Evolutionary conservation across 1,140 invertebrate genomes (phyloP).

Genomic region (Augochlora pura): DNA sequence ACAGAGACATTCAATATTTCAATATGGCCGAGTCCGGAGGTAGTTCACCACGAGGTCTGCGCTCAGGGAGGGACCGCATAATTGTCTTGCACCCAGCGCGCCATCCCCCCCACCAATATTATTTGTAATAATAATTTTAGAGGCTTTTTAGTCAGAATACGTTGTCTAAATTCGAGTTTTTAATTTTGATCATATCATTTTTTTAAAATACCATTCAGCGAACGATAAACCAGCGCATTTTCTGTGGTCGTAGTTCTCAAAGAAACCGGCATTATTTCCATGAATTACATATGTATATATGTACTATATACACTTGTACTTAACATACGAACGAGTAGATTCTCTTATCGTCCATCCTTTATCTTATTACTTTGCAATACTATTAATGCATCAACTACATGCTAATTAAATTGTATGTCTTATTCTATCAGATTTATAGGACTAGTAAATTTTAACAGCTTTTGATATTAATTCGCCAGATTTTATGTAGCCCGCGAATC

Average conservation of each 20-base stretch:
- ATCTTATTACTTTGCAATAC: conserved; percentile 28
- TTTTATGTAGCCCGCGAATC: conserved; percentile 1
- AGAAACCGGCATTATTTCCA: conserved; percentile 51
- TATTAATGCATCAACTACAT: neutral
- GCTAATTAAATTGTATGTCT: neutral
- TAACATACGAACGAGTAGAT: conserved; percentile 20
- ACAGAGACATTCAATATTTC: conserved; percentile 79
- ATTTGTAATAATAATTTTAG: conserved; percentile 21
- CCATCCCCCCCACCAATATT: conserved; percentile 47
- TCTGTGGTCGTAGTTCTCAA: conserved; percentile 15
- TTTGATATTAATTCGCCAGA: neutral
- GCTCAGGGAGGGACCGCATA: conserved; percentile 55
- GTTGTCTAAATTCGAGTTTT: conserved; percentile 32
- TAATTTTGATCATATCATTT: conserved; percentile 42
- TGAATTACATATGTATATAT: conserved; percentile 17
- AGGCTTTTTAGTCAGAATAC: neutral
- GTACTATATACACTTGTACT: neutral
- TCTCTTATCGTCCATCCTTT: conserved; percentile 38
- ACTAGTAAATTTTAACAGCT: neutral
- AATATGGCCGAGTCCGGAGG: conserved; percentile 78
- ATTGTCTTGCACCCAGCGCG: conserved; percentile 55
- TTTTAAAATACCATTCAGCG: neutral
- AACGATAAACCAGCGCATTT: neutral
- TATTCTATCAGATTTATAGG: neutral
- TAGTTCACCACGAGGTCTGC: conserved; percentile 78